These are phyloP conservation scores for Hapalemur alaotrensis DNA, from an alignment of 2,797 vertebrate genomes.

Conservation along the genomic window DNA sequence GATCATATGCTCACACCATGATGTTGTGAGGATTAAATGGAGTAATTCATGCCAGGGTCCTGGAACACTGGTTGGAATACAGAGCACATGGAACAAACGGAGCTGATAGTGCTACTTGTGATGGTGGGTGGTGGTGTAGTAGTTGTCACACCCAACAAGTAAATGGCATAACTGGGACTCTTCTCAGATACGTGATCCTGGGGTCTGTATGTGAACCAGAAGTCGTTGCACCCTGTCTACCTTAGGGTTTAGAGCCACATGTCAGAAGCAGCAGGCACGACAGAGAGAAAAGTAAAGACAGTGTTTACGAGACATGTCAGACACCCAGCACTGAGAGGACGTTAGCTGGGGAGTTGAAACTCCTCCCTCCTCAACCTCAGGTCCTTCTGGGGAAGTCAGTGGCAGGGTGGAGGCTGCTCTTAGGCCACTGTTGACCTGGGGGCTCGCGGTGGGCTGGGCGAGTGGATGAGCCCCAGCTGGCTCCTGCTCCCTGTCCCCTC, in stretches of 20 bases:
- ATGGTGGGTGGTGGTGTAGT: fast-evolving
- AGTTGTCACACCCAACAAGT: neutral
- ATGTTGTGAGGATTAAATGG: neutral
- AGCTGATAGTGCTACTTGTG: neutral
- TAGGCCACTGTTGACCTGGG: neutral
- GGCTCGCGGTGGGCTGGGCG: neutral
- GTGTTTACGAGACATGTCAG: neutral
- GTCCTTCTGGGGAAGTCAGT: neutral
- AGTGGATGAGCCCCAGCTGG: neutral
- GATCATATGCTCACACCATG: neutral
- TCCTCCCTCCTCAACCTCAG: neutral
- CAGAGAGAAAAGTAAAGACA: neutral
- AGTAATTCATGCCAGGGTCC: neutral
- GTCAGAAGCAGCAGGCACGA: neutral
- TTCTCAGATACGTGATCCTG: neutral
- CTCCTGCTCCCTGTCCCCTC: no score
- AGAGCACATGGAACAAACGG: neutral
- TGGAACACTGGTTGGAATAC: neutral
- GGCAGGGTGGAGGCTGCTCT: neutral
- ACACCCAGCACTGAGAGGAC: no score
- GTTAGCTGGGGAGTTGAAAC: neutral
- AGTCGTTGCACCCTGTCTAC: neutral
- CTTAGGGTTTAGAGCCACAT: neutral
- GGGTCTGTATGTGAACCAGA: neutral
- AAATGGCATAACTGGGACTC: neutral